These are phyloP conservation scores for Toxonevra muliebris DNA, from an alignment of 2,888 invertebrate species.

Conservation along the genomic window DNA sequence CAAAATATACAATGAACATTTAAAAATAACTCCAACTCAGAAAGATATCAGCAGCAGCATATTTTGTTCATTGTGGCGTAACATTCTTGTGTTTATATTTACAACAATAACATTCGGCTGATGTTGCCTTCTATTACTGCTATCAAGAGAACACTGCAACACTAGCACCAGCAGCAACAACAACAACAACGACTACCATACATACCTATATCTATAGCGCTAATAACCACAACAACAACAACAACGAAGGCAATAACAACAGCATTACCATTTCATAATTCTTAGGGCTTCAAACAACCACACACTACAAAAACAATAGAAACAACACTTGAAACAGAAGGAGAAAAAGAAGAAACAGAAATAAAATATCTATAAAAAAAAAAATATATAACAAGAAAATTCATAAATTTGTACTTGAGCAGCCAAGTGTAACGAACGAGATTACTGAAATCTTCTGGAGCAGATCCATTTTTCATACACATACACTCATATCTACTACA, in stretches of 20 bases:
- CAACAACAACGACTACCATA: neutral
- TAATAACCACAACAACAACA: neutral
- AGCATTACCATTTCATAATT: constrained; percentile 17
- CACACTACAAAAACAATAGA: constrained; percentile 14
- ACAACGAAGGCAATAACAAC: constrained; percentile 17
- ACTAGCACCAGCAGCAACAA: neutral
- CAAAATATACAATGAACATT: no score
- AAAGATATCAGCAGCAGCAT: no score
- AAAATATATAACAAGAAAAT: constrained; percentile 18
- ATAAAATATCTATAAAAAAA: constrained; percentile 15
- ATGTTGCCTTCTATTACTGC: neutral
- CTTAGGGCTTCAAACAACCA: constrained; percentile 23
- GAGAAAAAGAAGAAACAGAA: constrained; percentile 17
- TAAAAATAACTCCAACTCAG: no score
- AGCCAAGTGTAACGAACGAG: constrained; percentile 63
- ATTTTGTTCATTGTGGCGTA: constrained; percentile 14
- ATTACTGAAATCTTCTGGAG: constrained; percentile 65
- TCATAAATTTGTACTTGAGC: constrained; percentile 55
- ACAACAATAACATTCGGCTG: neutral
- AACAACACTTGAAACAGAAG: constrained; percentile 24
- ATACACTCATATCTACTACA: no score
- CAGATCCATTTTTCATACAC: constrained; percentile 62
- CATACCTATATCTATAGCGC: neutral
- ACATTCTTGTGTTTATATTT: constrained; percentile 14
- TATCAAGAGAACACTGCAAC: constrained; percentile 1